Conservation (phyloP, 2,113 vertebrate species). For the Perognathus longimembris region DNA sequence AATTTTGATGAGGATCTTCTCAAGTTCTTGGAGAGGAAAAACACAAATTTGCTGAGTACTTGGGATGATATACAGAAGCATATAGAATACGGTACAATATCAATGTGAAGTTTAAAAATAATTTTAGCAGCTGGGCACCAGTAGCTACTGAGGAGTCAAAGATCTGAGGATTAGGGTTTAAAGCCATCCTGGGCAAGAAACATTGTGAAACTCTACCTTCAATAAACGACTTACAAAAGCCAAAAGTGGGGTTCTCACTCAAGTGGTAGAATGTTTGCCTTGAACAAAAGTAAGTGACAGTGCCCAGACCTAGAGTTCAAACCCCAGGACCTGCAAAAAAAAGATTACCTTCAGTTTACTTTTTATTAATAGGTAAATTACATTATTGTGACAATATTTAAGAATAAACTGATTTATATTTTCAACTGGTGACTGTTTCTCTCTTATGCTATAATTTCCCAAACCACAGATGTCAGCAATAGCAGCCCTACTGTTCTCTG, state of each 20-base stretch:
- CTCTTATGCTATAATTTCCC: slow-evolving; percentile 42
- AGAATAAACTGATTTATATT: slow-evolving; percentile 49
- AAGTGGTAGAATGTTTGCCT: too few species aligned
- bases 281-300: too few species aligned
- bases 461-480: slow-evolving; percentile 60
- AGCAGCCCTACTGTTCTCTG: slow-evolving; percentile 50
- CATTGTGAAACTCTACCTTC: too few species aligned
- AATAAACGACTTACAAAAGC: too few species aligned
- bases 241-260: too few species aligned
- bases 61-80: background rate
- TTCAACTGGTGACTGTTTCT: slow-evolving; percentile 41
- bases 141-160: too few species aligned
- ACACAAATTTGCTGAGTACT: background rate
- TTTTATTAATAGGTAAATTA: slow-evolving; percentile 50
- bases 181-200: too few species aligned
- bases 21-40: background rate
- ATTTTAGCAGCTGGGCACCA: background rate
- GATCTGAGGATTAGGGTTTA: too few species aligned
- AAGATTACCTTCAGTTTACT: too few species aligned
- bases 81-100: background rate
- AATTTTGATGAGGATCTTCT: background rate
- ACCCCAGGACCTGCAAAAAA: too few species aligned
- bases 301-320: too few species aligned
- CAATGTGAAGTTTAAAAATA: slow-evolving; percentile 37
- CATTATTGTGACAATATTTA: slow-evolving; percentile 58